These are phyloP conservation scores for Agraylea sexmaculata DNA, from an alignment of 1,140 invertebrate genomes.

Conservation along the genomic window DNA sequence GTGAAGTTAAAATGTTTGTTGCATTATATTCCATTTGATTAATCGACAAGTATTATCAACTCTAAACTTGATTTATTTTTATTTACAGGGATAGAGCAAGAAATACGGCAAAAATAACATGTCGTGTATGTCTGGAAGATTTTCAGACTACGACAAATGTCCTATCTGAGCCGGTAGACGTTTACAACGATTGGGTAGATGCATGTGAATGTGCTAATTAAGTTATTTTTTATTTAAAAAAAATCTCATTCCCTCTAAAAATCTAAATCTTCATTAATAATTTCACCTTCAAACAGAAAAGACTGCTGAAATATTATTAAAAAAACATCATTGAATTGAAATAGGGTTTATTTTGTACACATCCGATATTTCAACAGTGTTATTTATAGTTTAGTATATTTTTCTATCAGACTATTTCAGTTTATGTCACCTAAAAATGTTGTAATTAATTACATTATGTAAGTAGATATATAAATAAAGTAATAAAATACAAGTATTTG, in stretches of 20 bases:
- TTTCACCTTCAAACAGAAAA: no score
- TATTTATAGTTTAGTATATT: no score
- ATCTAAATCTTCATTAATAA: no score
- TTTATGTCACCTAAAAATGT: no score
- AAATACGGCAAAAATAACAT: slow-evolving; percentile 87
- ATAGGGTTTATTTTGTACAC: no score
- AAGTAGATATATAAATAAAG: no score
- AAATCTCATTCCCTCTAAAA: not conserved
- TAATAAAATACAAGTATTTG: no score
- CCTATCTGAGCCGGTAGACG: slow-evolving; percentile 93
- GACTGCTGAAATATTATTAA: no score
- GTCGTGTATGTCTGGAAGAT: slow-evolving; percentile 90
- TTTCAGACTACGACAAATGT: slow-evolving; percentile 96
- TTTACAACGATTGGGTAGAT: slow-evolving; percentile 99
- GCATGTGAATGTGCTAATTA: slow-evolving; percentile 90
- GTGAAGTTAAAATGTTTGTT: slow-evolving; percentile 98
- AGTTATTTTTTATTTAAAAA: slow-evolving; percentile 21
- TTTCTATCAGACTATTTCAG: no score
- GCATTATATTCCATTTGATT: slow-evolving; percentile 1
- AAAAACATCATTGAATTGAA: no score
- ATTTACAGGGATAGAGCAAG: slow-evolving; percentile 79
- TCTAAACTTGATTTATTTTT: slow-evolving; percentile 16
- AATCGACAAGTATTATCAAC: not conserved
- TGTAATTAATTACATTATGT: no score
- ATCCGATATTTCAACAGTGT: no score